Percentiles rank a stretch among this genome's conserved stretches.
phyloP scores from a whole-genome alignment of 2,113 vertebrate genomes.

The Ceuthmochares aereus region DNA sequence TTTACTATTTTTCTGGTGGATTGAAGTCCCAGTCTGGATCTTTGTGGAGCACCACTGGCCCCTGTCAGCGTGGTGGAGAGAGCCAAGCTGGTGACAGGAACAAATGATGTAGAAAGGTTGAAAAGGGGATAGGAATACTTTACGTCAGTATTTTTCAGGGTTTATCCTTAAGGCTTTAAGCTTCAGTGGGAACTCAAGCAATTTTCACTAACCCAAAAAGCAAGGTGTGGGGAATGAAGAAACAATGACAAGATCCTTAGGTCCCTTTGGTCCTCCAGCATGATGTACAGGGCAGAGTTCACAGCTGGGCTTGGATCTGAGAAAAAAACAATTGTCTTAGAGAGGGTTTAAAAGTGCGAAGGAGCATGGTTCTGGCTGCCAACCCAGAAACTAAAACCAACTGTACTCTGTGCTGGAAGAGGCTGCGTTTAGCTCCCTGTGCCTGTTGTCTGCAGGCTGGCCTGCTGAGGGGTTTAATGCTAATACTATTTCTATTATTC shows the following conservation, averaged over 20 bases:
- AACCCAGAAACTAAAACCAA: neutral
- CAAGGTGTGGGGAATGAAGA: neutral
- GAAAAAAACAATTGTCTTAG: neutral
- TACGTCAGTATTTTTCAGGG: neutral
- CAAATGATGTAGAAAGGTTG: neutral
- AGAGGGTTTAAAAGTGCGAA: neutral
- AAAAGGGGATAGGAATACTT: neutral
- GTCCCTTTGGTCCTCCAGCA: too few species aligned
- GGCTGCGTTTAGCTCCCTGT: neutral
- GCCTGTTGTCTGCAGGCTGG: neutral
- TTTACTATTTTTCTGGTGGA: neutral
- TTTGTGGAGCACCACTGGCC: neutral
- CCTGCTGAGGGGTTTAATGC: rapidly evolving
- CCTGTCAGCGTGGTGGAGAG: rapidly evolving
- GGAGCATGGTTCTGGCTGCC: neutral
- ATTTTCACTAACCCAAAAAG: neutral
- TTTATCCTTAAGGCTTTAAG: neutral
- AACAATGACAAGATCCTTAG: too few species aligned
- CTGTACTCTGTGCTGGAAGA: neutral
- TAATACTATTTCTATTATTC: neutral
- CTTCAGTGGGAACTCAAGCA: neutral
- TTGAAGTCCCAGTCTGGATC: rapidly evolving
- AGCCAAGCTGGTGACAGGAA: neutral
- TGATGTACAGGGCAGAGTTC: neutral
- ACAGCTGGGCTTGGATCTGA: neutral